Base-by-base conservation (phyloP, 2,113 vertebrate genomes). In the Labeo rohita region DNA sequence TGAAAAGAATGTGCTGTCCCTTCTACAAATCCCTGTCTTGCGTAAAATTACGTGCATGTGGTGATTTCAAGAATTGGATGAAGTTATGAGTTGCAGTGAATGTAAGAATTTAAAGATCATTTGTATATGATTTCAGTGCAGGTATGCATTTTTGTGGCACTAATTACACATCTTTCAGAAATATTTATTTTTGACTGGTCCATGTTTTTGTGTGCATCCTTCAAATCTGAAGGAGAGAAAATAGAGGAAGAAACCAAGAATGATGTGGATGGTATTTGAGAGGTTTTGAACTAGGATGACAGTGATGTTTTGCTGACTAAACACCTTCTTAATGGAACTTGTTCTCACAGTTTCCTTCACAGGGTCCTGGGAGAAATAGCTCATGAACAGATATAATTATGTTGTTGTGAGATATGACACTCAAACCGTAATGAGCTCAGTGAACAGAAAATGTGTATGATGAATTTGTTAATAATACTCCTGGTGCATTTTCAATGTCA, bases 381-480 rank as follows among this genome's bases (percentile, higher is more conserved):
- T 91, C 93, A 93, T 90, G 91, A 92, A 92, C 91, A 92, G 91
- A 93, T 92, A 92, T 93, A 93, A 95, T 94, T 93, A 94, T 91
- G 93, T 91, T 92, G 91, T 90, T 94, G 89, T 88, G 91, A 91
- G 91, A 88, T 90, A 92, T 89, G 85, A 89, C 84, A 81, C 86
- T 12, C 84, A 76, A 90, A 91, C 88, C 90, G 90, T 93, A 92
- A 93, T 92, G 87, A 91, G 91, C 91, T 80, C 87, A 65, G 85
- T 21, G 83, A 92, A 87, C 28, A 74, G 49, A 63, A 80, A 81
- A 73, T 21, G 36, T 83, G 56, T 68, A 45, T 68, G 72, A 68
- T 68, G 85, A 43, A 68, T 83, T 87, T 77, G 59, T 83, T 83
- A 21, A 76, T 39, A 81, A 9, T 15, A 70, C 65, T 63, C 34